Percentiles rank a stretch among this genome's conserved stretches.
These are phyloP conservation scores for Catocala fraxini DNA, from an alignment of 2,888 invertebrate species.

Conservation along the genomic window DNA sequence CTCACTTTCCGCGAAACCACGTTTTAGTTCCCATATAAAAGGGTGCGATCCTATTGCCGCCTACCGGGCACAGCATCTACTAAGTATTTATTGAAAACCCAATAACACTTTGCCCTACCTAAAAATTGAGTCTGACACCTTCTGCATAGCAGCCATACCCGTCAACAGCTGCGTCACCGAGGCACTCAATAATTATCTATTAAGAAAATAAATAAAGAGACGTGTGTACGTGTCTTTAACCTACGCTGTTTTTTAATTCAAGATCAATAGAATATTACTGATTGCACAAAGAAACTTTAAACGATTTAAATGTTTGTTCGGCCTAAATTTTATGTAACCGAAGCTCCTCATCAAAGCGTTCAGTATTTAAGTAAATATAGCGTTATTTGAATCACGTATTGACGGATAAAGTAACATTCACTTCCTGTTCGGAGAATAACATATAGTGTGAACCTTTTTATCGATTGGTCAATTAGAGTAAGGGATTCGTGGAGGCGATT, in stretches of 20 bases:
- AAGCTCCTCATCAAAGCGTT: constrained; percentile 50
- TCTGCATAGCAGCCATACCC: too few species aligned
- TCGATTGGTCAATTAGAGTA: constrained; percentile 29
- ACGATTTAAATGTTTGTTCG: constrained; percentile 45
- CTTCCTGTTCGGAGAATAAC: constrained; percentile 57
- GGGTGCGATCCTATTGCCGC: too few species aligned
- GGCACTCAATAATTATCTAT: too few species aligned
- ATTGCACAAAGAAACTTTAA: constrained; percentile 28
- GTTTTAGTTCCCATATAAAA: too few species aligned
- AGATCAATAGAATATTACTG: constrained; percentile 27
- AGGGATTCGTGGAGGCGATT: constrained; percentile 1
- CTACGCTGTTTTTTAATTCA: constrained; percentile 22
- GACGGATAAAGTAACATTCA: constrained; percentile 53
- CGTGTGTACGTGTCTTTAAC: too few species aligned
- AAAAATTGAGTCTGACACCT: too few species aligned
- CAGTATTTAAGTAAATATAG: constrained; percentile 48
- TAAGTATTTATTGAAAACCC: too few species aligned
- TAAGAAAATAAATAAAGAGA: too few species aligned
- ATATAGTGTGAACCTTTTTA: constrained; percentile 30
- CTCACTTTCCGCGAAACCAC: too few species aligned
- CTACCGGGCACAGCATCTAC: too few species aligned
- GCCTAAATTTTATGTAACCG: constrained; percentile 49
- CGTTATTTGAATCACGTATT: constrained; percentile 55
- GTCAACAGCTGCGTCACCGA: too few species aligned
- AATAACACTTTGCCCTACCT: too few species aligned